A percentile compares a stretch with the other conserved stretches of the same genome.
Conservation (phyloP, 2,888 invertebrate species). For the Amaurobius ferox region DNA sequence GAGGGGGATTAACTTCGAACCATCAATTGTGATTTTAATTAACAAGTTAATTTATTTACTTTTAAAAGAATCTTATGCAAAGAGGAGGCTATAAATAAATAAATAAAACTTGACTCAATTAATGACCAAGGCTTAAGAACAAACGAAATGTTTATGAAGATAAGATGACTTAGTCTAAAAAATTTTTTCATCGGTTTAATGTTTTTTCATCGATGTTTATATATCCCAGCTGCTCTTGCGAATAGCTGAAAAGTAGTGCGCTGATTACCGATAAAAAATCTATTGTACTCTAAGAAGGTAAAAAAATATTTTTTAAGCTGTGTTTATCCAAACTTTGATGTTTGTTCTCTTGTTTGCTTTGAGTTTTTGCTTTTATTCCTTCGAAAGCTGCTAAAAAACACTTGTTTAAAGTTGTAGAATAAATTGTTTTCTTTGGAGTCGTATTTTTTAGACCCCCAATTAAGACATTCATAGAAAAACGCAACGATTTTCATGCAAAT, state of each 20-base stretch:
- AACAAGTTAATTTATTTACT: conserved; percentile 71
- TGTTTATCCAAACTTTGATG: conserved; percentile 9
- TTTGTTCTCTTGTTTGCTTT: conserved; percentile 1
- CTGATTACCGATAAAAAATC: conserved; percentile 54
- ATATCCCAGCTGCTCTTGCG: background rate
- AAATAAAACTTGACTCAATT: conserved; percentile 68
- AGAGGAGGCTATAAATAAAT: conserved; percentile 52
- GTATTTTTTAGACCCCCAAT: background rate
- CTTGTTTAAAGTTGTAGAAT: conserved; percentile 8
- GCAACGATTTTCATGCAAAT: conserved; percentile 3
- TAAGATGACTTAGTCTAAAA: conserved; percentile 69
- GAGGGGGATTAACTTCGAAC: conserved; percentile 55
- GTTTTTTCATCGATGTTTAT: conserved; percentile 27
- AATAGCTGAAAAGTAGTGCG: conserved; percentile 9
- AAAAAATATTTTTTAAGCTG: background rate
- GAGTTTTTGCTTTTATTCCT: background rate
- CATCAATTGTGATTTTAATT: conserved; percentile 72
- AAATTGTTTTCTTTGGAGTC: background rate
- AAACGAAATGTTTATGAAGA: conserved; percentile 71
- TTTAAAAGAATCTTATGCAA: conserved; percentile 35
- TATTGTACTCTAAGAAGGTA: background rate
- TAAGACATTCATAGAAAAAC: conserved; percentile 3
- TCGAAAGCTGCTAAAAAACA: background rate
- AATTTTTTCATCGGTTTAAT: conserved; percentile 25
- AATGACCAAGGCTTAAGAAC: conserved; percentile 57